Conservation (phyloP, 2,797 vertebrate genomes). For the Eleutherodactylus coqui region DNA sequence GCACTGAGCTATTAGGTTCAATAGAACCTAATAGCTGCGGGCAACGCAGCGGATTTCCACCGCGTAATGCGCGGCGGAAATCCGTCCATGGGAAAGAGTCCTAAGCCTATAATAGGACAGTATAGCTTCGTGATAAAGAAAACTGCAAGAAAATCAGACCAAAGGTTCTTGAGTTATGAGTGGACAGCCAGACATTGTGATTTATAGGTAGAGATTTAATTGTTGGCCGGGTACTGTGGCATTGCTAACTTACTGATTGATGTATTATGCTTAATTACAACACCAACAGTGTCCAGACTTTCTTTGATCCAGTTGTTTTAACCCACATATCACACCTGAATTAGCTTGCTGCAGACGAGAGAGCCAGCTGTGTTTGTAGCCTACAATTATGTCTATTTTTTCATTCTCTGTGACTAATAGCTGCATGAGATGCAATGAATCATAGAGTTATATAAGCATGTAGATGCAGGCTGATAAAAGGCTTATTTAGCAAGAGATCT, state of each 20-base stretch:
- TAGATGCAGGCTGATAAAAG: constrained; percentile 1
- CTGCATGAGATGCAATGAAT: constrained; percentile 14
- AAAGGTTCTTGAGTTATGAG: no score
- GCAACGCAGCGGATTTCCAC: no score
- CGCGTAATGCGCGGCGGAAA: no score
- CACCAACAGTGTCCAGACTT: background rate
- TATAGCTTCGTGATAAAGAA: no score
- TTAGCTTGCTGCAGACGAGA: background rate
- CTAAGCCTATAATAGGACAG: no score
- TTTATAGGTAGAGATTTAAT: no score
- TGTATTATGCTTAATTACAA: background rate
- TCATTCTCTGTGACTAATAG: constrained; percentile 20
- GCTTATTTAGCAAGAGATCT: background rate
- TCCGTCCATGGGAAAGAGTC: no score
- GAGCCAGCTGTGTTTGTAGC: constrained; percentile 12
- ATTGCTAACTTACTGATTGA: background rate
- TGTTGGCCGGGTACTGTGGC: background rate
- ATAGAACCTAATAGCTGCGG: no score
- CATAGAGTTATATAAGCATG: constrained; percentile 11
- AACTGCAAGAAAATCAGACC: no score
- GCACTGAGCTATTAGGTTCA: no score
- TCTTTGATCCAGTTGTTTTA: background rate
- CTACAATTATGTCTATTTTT: constrained; percentile 27
- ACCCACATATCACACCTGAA: background rate
- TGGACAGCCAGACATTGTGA: no score